Conservation (phyloP, 2,797 vertebrate genomes). For the Phylloscopus collybita region DNA sequence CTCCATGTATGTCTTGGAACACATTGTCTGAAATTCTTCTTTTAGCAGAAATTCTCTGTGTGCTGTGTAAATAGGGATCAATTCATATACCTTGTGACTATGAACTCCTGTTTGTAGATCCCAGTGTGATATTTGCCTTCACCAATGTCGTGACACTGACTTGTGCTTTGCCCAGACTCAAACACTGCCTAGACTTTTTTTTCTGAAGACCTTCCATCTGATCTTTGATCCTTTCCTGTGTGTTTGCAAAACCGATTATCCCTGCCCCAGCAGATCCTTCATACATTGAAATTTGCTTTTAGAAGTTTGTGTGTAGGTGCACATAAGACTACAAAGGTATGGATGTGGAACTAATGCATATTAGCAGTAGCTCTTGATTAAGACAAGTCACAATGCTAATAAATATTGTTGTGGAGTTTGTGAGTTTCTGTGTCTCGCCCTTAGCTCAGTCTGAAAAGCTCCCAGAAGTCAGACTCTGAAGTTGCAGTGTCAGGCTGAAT, state of each 20-base stretch:
- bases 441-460: background rate
- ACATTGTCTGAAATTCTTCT: background rate
- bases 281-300: background rate
- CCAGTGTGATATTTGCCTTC: slow-evolving; percentile 21
- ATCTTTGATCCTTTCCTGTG: background rate
- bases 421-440: background rate
- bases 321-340: background rate
- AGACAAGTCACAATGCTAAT: background rate
- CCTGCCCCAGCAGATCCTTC: background rate
- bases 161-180: background rate
- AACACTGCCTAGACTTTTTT: background rate
- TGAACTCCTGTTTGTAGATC: background rate
- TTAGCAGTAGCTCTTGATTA: background rate
- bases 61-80: background rate
- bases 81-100: background rate
- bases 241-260: slow-evolving; percentile 13
- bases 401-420: background rate
- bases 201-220: background rate
- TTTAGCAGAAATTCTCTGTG: background rate
- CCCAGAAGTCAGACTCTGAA: background rate
- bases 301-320: background rate
- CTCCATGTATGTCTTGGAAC: background rate
- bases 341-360: background rate
- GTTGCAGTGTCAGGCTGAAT: background rate
- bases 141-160: background rate